Percentiles rank a stretch among this genome's conserved stretches.
phyloP scores from a whole-genome alignment of 1,140 invertebrate genomes.

The Drosophila ananassae region DNA sequence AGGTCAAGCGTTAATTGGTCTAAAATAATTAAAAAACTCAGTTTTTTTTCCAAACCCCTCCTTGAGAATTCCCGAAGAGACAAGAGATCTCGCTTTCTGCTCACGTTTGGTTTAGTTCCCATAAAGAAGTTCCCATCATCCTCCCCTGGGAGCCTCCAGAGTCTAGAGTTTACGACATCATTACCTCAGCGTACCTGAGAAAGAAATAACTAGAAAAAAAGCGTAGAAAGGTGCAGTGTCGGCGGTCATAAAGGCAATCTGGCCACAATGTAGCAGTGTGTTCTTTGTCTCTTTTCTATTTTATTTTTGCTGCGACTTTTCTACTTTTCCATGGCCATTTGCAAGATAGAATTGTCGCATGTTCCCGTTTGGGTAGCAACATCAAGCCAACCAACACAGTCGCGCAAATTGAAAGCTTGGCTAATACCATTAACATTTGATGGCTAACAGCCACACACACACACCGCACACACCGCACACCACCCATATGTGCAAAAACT shows the following conservation, averaged over 20 bases:
- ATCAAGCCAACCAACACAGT: slow-evolving; percentile 25
- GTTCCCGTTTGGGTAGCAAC: slow-evolving; percentile 22
- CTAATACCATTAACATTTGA: slow-evolving; percentile 53
- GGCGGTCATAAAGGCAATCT: slow-evolving; percentile 27
- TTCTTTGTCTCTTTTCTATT: slow-evolving; percentile 1
- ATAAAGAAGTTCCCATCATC: not conserved
- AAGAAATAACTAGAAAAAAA: slow-evolving; percentile 2
- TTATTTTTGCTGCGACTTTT: slow-evolving; percentile 6
- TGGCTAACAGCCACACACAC: slow-evolving; percentile 40
- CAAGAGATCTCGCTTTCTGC: not conserved
- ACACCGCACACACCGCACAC: not conserved
- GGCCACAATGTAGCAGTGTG: slow-evolving; percentile 17
- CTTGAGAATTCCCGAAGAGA: not conserved
- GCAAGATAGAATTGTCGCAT: slow-evolving; percentile 41
- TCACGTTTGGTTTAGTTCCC: not conserved
- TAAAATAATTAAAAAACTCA: not conserved
- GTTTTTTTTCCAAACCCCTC: not conserved
- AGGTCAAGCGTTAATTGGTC: too few species aligned
- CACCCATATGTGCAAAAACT: slow-evolving; percentile 30
- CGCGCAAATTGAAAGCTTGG: slow-evolving; percentile 47
- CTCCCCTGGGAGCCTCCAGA: not conserved
- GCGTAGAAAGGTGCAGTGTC: slow-evolving; percentile 15
- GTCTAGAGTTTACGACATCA: not conserved
- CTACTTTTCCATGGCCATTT: slow-evolving; percentile 37
- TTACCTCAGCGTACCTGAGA: not conserved